A percentile compares a stretch with the other conserved stretches of the same genome.
Evolutionary conservation across 2,113 vertebrate genomes (phyloP).

Genomic region (Steatornis caripensis): DNA sequence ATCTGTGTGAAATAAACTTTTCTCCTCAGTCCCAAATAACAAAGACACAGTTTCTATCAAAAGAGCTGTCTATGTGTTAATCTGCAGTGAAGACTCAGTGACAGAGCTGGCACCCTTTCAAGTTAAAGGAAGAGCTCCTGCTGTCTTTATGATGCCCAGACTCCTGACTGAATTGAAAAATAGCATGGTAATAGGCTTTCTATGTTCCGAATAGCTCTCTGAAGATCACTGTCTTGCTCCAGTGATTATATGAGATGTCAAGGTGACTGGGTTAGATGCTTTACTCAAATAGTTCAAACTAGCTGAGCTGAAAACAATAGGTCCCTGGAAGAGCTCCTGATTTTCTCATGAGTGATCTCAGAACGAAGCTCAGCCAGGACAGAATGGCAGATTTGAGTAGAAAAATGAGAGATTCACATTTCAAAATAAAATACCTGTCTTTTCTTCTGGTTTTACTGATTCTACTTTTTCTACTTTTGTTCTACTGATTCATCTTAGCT

Average conservation of each 20-base stretch:
- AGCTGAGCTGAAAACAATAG: not conserved
- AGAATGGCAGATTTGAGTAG: not conserved
- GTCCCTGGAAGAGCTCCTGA: not conserved
- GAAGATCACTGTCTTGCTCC: not conserved
- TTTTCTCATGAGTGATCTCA: not conserved
- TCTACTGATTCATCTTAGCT: not conserved
- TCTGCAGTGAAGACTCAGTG: not conserved
- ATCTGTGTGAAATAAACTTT: not conserved
- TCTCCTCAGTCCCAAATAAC: not conserved
- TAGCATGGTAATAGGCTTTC: not conserved
- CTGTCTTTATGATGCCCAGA: not conserved
- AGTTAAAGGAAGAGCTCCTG: not conserved
- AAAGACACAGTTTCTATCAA: not conserved
- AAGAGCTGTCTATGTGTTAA: not conserved
- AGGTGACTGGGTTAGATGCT: not conserved
- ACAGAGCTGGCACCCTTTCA: not conserved
- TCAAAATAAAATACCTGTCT: not conserved
- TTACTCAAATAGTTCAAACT: not conserved
- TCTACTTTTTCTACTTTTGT: not conserved
- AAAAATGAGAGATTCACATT: not conserved
- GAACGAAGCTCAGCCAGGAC: not conserved
- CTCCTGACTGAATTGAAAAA: not conserved
- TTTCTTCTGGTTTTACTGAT: not conserved
- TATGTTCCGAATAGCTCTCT: not conserved
- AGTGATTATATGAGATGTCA: not conserved